phyloP scores from a whole-genome alignment of 2,888 invertebrate species.

The Hydropsyche betteni region DNA sequence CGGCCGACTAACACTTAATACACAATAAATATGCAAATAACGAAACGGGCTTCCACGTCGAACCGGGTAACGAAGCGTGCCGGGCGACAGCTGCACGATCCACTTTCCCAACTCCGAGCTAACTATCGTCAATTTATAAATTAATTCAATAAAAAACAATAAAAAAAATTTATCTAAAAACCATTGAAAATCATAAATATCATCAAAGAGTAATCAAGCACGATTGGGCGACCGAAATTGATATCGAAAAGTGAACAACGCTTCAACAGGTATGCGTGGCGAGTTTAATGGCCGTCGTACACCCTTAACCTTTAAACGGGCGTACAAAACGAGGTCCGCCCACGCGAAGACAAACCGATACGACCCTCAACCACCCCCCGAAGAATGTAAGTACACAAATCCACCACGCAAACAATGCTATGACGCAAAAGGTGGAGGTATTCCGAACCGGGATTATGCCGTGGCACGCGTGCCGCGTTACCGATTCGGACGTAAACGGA shows the following conservation, averaged over 20 bases:
- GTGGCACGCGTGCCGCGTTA: too few species aligned
- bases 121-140: too few species aligned
- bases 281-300: neutral
- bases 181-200: neutral
- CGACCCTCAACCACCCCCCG: neutral
- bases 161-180: too few species aligned
- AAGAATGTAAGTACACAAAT: neutral
- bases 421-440: neutral
- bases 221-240: neutral
- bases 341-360: conserved; percentile 14
- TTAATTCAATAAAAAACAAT: too few species aligned
- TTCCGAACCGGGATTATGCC: too few species aligned
- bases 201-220: neutral
- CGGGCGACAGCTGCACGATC: too few species aligned
- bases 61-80: too few species aligned
- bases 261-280: conserved; percentile 6
- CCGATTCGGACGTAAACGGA: too few species aligned
- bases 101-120: too few species aligned
- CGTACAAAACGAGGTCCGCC: neutral
- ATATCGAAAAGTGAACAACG: neutral
- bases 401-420: neutral
- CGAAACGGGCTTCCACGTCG: too few species aligned
- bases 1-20: conserved; percentile 12
- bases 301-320: conserved; percentile 16
- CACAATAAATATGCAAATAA: conserved; percentile 27